Evolutionary conservation across 2,888 invertebrate species (phyloP), one percentile per base, ranked within the genome.

Genomic region (Helleia helle): DNA sequence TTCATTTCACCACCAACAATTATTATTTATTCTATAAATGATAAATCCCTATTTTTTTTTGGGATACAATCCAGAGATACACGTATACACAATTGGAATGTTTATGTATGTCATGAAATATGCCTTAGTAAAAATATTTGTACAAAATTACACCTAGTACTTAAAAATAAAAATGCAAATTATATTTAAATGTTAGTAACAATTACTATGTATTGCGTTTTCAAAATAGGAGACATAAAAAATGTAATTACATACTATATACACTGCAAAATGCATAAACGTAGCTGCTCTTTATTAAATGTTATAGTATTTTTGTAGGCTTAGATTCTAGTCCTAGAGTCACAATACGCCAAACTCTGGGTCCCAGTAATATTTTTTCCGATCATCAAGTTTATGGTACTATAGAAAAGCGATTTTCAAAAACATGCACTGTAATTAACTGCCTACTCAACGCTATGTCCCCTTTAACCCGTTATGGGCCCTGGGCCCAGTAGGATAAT

Each of bases 71-170:
- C 5, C 22, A 22, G 2, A 22, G 5, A 1, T 6, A 7, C 25
- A 26, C 15, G 27, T 27, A 25, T 11, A 15, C 24, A n/a, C 13
- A 25, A 36, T 46, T 54, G 57, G 56, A 59, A 59, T 57, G 58
- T 55, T 45, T 28, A 30, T 34, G 47, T 51, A 51, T 42, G 47
- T 17, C 28, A 40, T 24, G 31, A 22, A 39, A 14, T 30, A 30
- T 30, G 11, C 15, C 9, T 39, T 14, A 13, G 29, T 13, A 12
- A 8, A 38, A 43, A 27, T 22, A 41, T 38, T 15, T 39, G 44
- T 49, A 43, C 39, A 41, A 44, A 54, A 22, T 22, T 22, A 22
- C 22, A 22, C 7, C 22, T 22, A 22, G 22, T 7, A 7, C 8
- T 22, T 22, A 2, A 48, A 52, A 54, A 48, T 44, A 42, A 42